Evolutionary conservation across 2,888 invertebrate species (phyloP).

Genomic region (Noctua fimbriata): DNA sequence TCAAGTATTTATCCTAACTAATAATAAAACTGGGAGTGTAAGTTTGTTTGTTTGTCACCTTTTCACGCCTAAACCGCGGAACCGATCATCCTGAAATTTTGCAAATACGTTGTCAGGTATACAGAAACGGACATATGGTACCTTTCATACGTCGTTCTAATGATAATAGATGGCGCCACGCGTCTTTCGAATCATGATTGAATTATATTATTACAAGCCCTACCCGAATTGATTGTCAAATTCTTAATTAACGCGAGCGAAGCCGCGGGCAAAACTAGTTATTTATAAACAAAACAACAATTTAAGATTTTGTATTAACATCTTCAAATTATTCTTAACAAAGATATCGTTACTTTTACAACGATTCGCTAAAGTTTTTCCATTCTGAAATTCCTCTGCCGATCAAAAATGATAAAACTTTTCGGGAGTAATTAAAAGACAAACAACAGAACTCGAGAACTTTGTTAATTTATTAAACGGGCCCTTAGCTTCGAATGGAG

Average conservation of each 20-base stretch:
- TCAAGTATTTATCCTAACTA: neutral
- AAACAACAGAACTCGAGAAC: constrained; percentile 66
- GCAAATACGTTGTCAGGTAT: no score
- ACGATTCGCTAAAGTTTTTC: constrained; percentile 68
- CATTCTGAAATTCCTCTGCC: constrained; percentile 65
- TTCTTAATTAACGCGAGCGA: no score
- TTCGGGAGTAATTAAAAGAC: constrained; percentile 72
- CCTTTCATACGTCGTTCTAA: no score
- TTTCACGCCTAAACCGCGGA: no score
- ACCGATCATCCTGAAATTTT: no score
- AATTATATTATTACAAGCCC: no score
- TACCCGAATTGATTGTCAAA: no score
- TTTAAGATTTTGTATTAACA: constrained; percentile 20
- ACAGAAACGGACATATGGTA: no score
- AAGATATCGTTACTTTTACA: constrained; percentile 48
- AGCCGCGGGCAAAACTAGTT: neutral
- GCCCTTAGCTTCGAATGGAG: constrained; percentile 26
- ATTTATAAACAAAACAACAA: constrained; percentile 21
- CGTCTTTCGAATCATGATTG: no score
- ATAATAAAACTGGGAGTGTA: no score
- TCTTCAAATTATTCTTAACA: constrained; percentile 38
- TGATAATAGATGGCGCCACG: no score
- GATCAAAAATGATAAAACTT: constrained; percentile 71
- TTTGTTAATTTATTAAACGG: constrained; percentile 64
- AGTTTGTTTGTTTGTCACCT: no score